Evolutionary conservation across 1,140 invertebrate genomes (phyloP).

Genomic region (Zaprionus ghesquierei): DNA sequence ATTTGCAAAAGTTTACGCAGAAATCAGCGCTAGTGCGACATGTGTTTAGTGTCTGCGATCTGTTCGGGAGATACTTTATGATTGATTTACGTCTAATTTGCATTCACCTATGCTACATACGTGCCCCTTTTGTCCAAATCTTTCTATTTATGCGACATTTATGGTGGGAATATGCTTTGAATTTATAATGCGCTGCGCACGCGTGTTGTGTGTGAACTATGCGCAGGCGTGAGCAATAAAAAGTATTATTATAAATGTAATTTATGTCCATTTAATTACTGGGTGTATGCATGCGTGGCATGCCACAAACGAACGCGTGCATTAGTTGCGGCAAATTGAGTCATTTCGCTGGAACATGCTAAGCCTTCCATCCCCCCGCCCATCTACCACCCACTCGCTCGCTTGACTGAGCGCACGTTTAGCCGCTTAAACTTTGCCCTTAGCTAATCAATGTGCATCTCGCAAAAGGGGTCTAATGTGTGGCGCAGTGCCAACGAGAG

Average conservation of each 20-base stretch:
- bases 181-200: constrained; percentile 52
- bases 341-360: constrained; percentile 31
- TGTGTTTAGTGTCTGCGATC: constrained; percentile 30
- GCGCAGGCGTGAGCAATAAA: constrained; percentile 35
- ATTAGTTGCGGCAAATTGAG: constrained; percentile 45
- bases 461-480: constrained; percentile 48
- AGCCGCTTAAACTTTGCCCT: constrained; percentile 74
- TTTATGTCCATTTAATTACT: constrained; percentile 47
- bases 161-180: constrained; percentile 69
- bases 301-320: constrained; percentile 10
- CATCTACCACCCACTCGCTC: constrained; percentile 6
- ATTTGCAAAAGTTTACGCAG: background rate
- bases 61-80: constrained; percentile 30
- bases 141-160: constrained; percentile 66
- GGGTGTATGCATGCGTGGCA: constrained; percentile 27
- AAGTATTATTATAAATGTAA: constrained; percentile 24
- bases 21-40: constrained; percentile 11
- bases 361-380: background rate
- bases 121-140: constrained; percentile 61
- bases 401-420: constrained; percentile 56
- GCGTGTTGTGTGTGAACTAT: constrained; percentile 36
- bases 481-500: constrained; percentile 46
- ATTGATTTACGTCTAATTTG: constrained; percentile 64
- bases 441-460: constrained; percentile 71
- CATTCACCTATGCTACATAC: constrained; percentile 47